Base-by-base conservation (phyloP, 2,113 vertebrate genomes). In the Strix aluco region DNA sequence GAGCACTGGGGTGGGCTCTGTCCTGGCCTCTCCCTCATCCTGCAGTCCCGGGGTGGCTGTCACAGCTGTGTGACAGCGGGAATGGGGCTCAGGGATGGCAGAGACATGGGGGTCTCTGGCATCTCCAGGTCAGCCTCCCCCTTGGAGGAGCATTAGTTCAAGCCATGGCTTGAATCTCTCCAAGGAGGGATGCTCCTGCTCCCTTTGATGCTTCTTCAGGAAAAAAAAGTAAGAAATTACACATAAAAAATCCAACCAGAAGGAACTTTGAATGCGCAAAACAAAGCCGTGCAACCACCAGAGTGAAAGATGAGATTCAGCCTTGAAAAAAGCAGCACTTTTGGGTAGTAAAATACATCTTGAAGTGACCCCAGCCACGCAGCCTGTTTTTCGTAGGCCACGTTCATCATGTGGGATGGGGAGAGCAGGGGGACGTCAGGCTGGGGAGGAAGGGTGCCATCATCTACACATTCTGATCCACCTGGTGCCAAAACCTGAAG, bases 371-470 rank as follows among this genome's bases (percentile, higher is more conserved):
- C 7, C 36, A 7, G 13, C 55, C 10, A 3, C 1, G 0, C 5
- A 59, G 32, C 11, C 27, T 38, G 36, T 9, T 55, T 92, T 55
- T 69, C 5, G 0, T 32, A 32, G 27, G 13, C n/a, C 3, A 0
- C 3, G 16, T 15, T 58, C 71, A 44, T 55, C 57, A 30, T 2
- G 3, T 0, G 2, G 49, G 44, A 38, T 2, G 7, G 8, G 63
- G 26, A 57, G 30, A 63, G 55, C 13, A 15, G 26, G 18, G 54
- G 32, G 9, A 32, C 3, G 0, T 27, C 44, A 58, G 69, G 61
- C 27, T 46, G 36, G 42, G 42, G 57, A 78, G 51, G 38, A 66
- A 72, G 44, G 44, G 29, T 23, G 36, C 22, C 22, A 10, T 29
- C 36, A 34, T 9, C 42, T 51, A 6, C 34, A 65, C 13, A 1